These are phyloP conservation scores for Amphipoea oculea DNA, from an alignment of 2,888 invertebrate genomes.

Conservation along the genomic window DNA sequence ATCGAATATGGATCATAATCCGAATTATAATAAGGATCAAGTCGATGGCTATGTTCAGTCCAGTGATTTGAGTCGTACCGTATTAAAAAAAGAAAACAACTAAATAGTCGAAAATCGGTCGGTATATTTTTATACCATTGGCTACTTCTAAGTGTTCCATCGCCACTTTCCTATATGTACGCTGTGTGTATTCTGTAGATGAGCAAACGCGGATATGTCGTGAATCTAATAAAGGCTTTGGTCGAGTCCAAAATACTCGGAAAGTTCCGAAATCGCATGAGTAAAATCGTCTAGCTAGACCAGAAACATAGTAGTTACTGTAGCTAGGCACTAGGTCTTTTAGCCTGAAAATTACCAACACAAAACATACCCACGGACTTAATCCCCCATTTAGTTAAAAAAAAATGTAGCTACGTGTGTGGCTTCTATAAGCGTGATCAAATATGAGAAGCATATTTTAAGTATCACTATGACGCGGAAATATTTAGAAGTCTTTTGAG, in stretches of 20 bases:
- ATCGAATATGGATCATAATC: neutral
- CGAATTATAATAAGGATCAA: neutral
- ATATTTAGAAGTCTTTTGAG: constrained; percentile 20
- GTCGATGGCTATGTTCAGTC: constrained; percentile 14
- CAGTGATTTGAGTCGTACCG: no score
- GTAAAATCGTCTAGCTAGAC: neutral
- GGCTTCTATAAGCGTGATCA: constrained; percentile 30
- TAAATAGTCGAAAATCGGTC: neutral
- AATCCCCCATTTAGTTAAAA: neutral
- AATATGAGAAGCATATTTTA: constrained; percentile 19
- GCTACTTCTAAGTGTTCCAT: neutral
- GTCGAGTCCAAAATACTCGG: neutral
- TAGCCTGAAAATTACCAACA: neutral
- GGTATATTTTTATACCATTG: neutral
- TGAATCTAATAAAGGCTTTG: neutral
- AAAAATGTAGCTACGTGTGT: neutral
- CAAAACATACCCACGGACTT: neutral
- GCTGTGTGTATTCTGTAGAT: neutral
- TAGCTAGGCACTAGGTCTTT: neutral
- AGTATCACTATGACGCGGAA: constrained; percentile 38
- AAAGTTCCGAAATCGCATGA: neutral
- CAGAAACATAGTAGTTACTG: neutral
- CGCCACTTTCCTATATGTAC: neutral
- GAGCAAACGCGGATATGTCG: neutral
- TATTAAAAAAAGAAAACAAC: neutral